A percentile compares a stretch with the other conserved stretches of the same genome.
Conservation (phyloP, 2,113 vertebrate genomes). For the Raja brachyura region DNA sequence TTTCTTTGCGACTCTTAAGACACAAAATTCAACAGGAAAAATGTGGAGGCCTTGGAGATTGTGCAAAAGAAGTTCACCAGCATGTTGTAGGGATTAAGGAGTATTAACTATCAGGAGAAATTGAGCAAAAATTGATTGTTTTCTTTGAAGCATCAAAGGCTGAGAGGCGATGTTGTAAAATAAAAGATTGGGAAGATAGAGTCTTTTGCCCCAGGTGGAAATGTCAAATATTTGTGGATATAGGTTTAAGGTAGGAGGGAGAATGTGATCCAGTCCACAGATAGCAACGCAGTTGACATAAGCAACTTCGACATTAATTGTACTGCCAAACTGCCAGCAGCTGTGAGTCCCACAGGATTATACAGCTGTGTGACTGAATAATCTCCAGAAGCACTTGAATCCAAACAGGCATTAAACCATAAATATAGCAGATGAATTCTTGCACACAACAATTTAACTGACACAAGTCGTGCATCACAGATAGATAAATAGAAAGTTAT, state of each 20-base stretch:
- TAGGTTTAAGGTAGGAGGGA: no score
- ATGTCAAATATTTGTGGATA: no score
- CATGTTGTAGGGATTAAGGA: no score
- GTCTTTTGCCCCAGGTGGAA: no score
- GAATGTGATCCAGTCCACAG: background rate
- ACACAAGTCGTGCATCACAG: background rate
- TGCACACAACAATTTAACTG: background rate
- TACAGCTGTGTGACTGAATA: slow-evolving; percentile 23
- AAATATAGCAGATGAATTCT: background rate
- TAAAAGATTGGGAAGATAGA: no score
- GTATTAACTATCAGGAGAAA: no score
- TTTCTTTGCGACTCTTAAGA: background rate
- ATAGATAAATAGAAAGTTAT: background rate
- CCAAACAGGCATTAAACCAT: background rate
- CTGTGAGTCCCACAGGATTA: background rate
- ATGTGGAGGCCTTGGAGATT: no score
- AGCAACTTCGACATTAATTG: background rate
- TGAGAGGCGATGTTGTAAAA: no score
- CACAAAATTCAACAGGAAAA: background rate
- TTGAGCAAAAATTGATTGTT: no score
- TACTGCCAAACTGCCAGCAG: background rate
- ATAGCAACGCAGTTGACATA: background rate
- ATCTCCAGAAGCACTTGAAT: background rate
- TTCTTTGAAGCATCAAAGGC: no score
- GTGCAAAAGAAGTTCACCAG: no score